Evolutionary conservation across 2,888 invertebrate genomes (phyloP), one percentile per base, ranked within the genome.

Genomic region (Drosophila austrosaltans): DNA sequence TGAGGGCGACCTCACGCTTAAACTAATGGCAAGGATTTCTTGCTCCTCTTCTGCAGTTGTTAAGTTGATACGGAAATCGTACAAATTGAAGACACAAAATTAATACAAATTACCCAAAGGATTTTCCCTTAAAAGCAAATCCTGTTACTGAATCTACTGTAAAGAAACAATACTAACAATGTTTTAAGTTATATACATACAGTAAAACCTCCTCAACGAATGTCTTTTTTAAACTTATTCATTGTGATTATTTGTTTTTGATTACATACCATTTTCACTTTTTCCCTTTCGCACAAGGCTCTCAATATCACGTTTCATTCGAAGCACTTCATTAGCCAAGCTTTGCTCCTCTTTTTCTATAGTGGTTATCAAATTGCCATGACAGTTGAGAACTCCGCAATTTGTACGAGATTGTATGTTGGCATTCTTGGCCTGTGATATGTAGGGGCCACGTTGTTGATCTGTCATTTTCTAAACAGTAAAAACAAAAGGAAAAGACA

Each of bases 301-400:
- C 3, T 91, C 91, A 7, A 89, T 90, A 8, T 68, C 66, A 6
- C 89, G 86, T 39, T 91, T 92, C 86, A 90, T 91, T 0, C 70
- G 39, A 2, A 85, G 68, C 8, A 78, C 61, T 0, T 54, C 72
- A 0, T 82, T 69, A 0, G 82, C 66, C 0, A 89, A 84, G 1
- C 40, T 53, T 10, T 84, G 77, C 25, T 88, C 81, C 0, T 70
- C 79, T 59, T 71, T 80, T 60, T 89, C 83, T 2, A 90, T 76
- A 0, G 61, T 12, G 1, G 87, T 72, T 0, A 92, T 1, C 0
- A 87, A 59, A 4, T 79, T 69, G 0, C 92, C 92, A 0, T 77
- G 76, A 30, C 88, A 89, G 10, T 90, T 89, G 1, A 88, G 78
- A 10, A 78, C 89, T 8, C 87, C 87, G 0, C 0, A 57, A 0